Evolutionary conservation across 2,888 invertebrate species (phyloP).

Genomic region (Desoria tigrina): DNA sequence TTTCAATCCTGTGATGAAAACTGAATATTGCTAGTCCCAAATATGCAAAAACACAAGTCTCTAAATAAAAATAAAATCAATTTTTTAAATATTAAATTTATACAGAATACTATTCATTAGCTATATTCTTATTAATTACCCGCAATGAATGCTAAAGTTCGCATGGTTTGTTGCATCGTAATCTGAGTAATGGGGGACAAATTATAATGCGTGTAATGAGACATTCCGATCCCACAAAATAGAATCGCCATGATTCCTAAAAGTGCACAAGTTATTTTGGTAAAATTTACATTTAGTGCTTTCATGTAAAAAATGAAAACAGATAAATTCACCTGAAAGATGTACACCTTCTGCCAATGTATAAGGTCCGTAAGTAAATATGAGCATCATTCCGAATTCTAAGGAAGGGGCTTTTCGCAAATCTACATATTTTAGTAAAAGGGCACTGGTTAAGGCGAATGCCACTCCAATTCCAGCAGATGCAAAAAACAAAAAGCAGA

Average conservation of each 20-base stretch:
- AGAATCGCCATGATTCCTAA: constrained; percentile 97
- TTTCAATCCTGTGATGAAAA: constrained; percentile 88
- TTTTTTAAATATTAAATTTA: constrained; percentile 8
- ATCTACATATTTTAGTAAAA: constrained; percentile 92
- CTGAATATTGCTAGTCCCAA: constrained; percentile 91
- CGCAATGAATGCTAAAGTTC: constrained; percentile 92
- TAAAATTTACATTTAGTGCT: too few species aligned
- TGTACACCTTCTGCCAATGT: constrained; percentile 96
- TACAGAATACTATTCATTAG: too few species aligned
- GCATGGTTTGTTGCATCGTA: constrained; percentile 98
- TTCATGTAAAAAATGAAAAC: too few species aligned
- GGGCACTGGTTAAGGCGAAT: constrained; percentile 89
- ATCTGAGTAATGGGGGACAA: constrained; percentile 97
- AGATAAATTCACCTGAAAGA: constrained; percentile 71
- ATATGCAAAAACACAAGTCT: constrained; percentile 98
- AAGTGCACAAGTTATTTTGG: too few species aligned
- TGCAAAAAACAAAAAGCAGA: constrained; percentile 97
- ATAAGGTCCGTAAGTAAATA: constrained; percentile 97
- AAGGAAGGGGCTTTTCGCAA: constrained; percentile 94
- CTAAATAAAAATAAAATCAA: constrained; percentile 59
- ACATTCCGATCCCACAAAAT: constrained; percentile 99
- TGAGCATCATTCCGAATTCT: constrained; percentile 97
- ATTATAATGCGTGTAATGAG: constrained; percentile 98
- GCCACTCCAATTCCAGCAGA: constrained; percentile 95
- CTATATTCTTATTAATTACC: constrained; percentile 56